Conservation (phyloP, 2,113 vertebrate species). For the Cranoglanis bouderius region DNA sequence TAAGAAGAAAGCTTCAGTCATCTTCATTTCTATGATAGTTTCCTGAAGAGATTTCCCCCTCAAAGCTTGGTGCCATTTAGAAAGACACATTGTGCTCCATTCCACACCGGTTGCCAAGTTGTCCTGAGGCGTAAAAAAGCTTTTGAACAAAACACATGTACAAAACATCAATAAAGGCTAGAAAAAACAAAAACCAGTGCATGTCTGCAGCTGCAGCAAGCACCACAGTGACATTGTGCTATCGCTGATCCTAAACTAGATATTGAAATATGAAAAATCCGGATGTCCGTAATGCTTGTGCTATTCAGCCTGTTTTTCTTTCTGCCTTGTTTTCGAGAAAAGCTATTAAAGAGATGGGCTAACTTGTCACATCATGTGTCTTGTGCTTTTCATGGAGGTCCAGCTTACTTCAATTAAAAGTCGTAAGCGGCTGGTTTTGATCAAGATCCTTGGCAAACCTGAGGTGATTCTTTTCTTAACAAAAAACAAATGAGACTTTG, state of each 20-base stretch:
- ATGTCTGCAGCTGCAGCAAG: conserved; percentile 45
- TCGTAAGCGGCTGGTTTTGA: conserved; percentile 75
- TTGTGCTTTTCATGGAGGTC: conserved; percentile 78
- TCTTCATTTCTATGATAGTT: conserved; percentile 28
- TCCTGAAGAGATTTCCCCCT: conserved; percentile 37
- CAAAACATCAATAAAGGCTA: conserved; percentile 42
- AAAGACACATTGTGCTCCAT: conserved; percentile 45
- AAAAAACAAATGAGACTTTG: conserved; percentile 76
- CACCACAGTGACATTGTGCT: conserved; percentile 25
- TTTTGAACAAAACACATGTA: conserved; percentile 42
- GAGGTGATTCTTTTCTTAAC: conserved; percentile 82
- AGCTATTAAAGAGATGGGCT: conserved; percentile 74
- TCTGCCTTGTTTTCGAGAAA: conserved; percentile 65
- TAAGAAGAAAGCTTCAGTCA: conserved; percentile 23
- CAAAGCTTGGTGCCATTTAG: conserved; percentile 36
- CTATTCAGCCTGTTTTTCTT: conserved; percentile 42
- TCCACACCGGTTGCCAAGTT: conserved; percentile 46
- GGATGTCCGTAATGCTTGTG: conserved; percentile 45
- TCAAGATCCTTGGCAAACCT: conserved; percentile 74
- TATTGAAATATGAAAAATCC: conserved; percentile 49
- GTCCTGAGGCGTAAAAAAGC: conserved; percentile 45
- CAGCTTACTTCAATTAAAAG: conserved; percentile 81
- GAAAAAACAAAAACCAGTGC: conserved; percentile 29
- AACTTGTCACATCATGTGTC: conserved; percentile 78
- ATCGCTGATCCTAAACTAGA: conserved; percentile 38